These are phyloP conservation scores for Hirtodrosophila cameraria DNA, from an alignment of 2,888 invertebrate genomes.

Conservation along the genomic window DNA sequence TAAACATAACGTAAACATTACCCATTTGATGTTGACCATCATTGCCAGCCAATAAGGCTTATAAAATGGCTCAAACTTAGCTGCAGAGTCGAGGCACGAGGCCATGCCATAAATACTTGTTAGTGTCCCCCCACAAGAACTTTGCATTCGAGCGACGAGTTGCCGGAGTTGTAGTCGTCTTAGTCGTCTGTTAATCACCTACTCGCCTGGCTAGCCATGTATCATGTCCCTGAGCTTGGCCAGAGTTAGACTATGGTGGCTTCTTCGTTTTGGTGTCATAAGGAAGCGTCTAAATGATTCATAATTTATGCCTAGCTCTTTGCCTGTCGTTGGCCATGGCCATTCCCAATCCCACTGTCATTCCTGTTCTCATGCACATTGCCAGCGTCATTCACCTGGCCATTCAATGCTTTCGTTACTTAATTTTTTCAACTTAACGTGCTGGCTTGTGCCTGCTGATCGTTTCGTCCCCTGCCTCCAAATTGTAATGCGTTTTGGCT, in stretches of 20 bases:
- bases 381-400: conserved; percentile 53
- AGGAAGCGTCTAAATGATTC: conserved; percentile 82
- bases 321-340: conserved; percentile 36
- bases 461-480: conserved; percentile 1
- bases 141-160: conserved; percentile 23
- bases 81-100: conserved; percentile 27
- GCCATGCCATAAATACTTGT: conserved; percentile 80
- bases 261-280: conserved; percentile 77
- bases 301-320: conserved; percentile 76
- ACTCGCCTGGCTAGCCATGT: conserved; percentile 42
- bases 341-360: conserved; percentile 27
- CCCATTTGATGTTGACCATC: conserved; percentile 36
- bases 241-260: conserved; percentile 44
- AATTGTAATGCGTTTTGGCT: conserved; percentile 58
- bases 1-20: conserved; percentile 41
- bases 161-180: conserved; percentile 6
- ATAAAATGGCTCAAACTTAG: conserved; percentile 48
- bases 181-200: conserved; percentile 50
- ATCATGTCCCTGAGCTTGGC: conserved; percentile 36
- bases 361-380: conserved; percentile 29
- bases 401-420: conserved; percentile 77
- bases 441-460: conserved; percentile 67
- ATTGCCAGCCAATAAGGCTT: conserved; percentile 47
- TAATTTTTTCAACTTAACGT: conserved; percentile 71
- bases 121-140: conserved; percentile 53